phyloP scores from a whole-genome alignment of 2,113 vertebrate genomes.

The Microcebus lehilahytsara region DNA sequence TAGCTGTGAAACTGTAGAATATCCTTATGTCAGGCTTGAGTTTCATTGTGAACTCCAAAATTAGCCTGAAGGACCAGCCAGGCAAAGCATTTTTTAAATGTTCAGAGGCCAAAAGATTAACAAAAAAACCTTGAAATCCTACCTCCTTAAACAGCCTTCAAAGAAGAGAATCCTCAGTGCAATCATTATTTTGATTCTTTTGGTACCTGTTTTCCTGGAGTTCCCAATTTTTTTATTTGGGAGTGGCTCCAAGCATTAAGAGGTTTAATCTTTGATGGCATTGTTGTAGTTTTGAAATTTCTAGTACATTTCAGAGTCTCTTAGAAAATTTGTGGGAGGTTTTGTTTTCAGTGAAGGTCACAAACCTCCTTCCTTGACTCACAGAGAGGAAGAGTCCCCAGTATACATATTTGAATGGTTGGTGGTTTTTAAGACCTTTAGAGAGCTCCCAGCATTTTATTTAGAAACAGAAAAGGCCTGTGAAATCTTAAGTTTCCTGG shows the following conservation, averaged over 20 bases:
- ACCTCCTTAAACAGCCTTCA: slow-evolving; percentile 78
- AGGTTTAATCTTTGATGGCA: slow-evolving; percentile 62
- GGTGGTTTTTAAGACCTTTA: slow-evolving; percentile 60
- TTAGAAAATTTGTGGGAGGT: slow-evolving; percentile 52
- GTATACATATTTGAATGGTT: slow-evolving; percentile 44
- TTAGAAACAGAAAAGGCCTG: slow-evolving; percentile 41
- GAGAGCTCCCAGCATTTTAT: slow-evolving; percentile 60
- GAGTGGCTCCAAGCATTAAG: slow-evolving; percentile 55
- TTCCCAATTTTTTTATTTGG: slow-evolving; percentile 44
- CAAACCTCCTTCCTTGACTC: slow-evolving; percentile 53
- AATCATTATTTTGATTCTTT: slow-evolving; percentile 69
- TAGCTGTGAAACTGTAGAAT: slow-evolving; percentile 74
- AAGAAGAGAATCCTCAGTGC: slow-evolving; percentile 70
- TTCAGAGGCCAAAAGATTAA: slow-evolving; percentile 75
- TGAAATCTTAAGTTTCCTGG: slow-evolving; percentile 47
- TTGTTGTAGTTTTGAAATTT: slow-evolving; percentile 70
- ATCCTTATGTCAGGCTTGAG: slow-evolving; percentile 63
- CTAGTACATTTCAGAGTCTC: slow-evolving; percentile 70
- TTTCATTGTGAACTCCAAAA: slow-evolving; percentile 58
- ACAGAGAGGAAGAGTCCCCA: slow-evolving; percentile 2
- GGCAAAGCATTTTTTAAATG: slow-evolving; percentile 64
- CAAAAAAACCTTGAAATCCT: slow-evolving; percentile 68
- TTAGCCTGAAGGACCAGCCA: slow-evolving; percentile 74
- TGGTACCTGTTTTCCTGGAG: slow-evolving; percentile 60
- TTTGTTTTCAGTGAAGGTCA: slow-evolving; percentile 70